A percentile compares a stretch with the other conserved stretches of the same genome.
phyloP scores from a whole-genome alignment of 2,797 vertebrate genomes.

The Pygocentrus nattereri region DNA sequence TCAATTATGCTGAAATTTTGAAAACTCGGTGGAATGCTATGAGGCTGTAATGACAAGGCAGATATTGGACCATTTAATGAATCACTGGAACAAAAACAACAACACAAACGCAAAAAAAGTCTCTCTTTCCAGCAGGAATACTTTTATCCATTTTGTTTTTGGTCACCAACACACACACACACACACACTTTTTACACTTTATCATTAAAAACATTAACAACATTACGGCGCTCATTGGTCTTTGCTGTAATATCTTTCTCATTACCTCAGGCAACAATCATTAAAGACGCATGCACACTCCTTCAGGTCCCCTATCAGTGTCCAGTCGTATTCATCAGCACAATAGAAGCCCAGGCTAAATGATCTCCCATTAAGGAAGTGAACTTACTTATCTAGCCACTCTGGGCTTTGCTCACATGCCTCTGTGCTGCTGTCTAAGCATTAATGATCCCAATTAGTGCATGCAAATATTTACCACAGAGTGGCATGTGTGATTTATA shows the following conservation, averaged over 20 bases:
- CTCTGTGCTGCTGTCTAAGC: slow-evolving; percentile 64
- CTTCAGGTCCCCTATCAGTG: slow-evolving; percentile 14
- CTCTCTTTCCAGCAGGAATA: background rate
- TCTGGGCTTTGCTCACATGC: slow-evolving; percentile 35
- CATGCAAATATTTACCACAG: slow-evolving; percentile 81
- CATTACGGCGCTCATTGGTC: background rate
- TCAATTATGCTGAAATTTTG: too few relatives aligned
- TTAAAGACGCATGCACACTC: slow-evolving; percentile 20
- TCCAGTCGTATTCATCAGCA: slow-evolving; percentile 42
- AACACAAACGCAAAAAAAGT: background rate
- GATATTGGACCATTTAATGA: background rate
- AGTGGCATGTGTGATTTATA: slow-evolving; percentile 77
- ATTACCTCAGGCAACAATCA: slow-evolving; percentile 28
- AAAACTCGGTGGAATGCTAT: background rate
- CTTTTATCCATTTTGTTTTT: background rate
- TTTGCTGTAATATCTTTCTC: slow-evolving; percentile 30
- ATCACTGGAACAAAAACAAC: background rate
- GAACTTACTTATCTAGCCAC: slow-evolving; percentile 45
- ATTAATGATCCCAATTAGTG: slow-evolving; percentile 82
- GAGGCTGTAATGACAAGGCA: background rate
- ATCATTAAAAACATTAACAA: slow-evolving; percentile 9
- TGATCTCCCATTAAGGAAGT: slow-evolving; percentile 52
- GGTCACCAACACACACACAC: slow-evolving; percentile 21
- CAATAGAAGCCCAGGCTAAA: slow-evolving; percentile 53
- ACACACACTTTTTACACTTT: background rate